Evolutionary conservation across 2,113 vertebrate genomes (phyloP).

Genomic region (Ahaetulla prasina): DNA sequence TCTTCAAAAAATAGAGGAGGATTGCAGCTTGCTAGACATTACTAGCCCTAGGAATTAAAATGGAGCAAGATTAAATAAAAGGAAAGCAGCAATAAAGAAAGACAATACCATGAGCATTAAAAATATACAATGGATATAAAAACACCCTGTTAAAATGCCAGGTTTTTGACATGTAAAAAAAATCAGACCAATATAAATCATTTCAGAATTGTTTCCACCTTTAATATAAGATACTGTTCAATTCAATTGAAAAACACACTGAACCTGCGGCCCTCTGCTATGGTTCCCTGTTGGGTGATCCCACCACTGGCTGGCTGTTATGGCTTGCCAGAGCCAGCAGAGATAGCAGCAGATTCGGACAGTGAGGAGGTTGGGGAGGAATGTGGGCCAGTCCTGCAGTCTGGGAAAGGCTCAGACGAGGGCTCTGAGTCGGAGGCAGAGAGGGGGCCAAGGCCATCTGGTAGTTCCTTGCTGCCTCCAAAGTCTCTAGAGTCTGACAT

Average conservation of each 20-base stretch:
- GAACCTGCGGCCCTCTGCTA: too few relatives aligned
- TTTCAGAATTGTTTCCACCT: background rate
- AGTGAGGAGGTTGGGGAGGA: too few relatives aligned
- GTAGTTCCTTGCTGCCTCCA: too few relatives aligned
- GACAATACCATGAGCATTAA: background rate
- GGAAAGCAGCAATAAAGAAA: background rate
- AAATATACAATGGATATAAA: background rate
- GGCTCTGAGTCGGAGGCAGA: too few relatives aligned
- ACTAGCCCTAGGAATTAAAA: background rate
- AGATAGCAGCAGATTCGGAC: too few relatives aligned
- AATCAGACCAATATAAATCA: background rate
- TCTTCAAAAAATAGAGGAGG: background rate
- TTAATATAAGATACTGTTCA: background rate
- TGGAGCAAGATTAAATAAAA: background rate
- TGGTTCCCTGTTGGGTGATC: too few relatives aligned
- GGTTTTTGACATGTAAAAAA: background rate
- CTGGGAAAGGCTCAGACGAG: too few relatives aligned
- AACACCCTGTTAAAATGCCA: background rate
- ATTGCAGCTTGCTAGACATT: background rate
- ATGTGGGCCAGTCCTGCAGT: too few relatives aligned
- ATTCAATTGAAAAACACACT: background rate
- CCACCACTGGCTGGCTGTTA: too few relatives aligned
- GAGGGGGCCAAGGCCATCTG: too few relatives aligned
- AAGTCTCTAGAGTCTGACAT: too few relatives aligned
- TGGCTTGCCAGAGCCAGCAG: too few relatives aligned